phyloP scores from a whole-genome alignment of 2,797 vertebrate genomes.

The Phoebastria nigripes region DNA sequence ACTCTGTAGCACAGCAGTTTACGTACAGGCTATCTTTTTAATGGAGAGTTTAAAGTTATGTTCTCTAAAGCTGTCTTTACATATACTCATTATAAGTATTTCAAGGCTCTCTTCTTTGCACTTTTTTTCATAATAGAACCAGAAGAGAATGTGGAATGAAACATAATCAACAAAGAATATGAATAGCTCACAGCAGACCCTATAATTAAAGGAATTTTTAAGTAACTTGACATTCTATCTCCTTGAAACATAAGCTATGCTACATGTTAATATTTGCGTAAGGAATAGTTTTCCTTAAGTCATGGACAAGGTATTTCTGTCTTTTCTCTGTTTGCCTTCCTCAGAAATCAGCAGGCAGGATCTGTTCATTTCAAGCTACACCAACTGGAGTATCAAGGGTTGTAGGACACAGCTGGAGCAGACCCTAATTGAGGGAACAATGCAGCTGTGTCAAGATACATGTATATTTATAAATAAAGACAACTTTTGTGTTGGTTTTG shows the following conservation, averaged over 20 bases:
- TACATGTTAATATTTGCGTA: neutral
- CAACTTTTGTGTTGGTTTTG: neutral
- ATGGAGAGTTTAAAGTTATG: neutral
- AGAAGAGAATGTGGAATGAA: neutral
- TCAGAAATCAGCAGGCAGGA: neutral
- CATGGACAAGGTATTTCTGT: neutral
- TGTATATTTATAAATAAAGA: neutral
- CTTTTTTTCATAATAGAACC: neutral
- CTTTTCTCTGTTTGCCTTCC: neutral
- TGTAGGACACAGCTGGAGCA: neutral
- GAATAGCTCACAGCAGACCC: neutral
- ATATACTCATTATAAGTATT: neutral
- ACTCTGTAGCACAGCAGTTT: neutral
- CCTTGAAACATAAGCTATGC: neutral
- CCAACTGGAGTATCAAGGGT: neutral
- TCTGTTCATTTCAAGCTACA: neutral
- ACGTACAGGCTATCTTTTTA: neutral
- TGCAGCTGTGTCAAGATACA: neutral
- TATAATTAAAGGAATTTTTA: neutral
- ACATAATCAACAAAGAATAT: neutral
- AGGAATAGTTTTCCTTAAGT: slow-evolving; percentile 5
- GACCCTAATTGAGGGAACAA: neutral
- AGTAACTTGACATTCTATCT: neutral
- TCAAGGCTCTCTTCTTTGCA: neutral
- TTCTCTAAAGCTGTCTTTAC: neutral